Conservation (phyloP, 1,140 invertebrate genomes). For the Metaphire vulgaris region DNA sequence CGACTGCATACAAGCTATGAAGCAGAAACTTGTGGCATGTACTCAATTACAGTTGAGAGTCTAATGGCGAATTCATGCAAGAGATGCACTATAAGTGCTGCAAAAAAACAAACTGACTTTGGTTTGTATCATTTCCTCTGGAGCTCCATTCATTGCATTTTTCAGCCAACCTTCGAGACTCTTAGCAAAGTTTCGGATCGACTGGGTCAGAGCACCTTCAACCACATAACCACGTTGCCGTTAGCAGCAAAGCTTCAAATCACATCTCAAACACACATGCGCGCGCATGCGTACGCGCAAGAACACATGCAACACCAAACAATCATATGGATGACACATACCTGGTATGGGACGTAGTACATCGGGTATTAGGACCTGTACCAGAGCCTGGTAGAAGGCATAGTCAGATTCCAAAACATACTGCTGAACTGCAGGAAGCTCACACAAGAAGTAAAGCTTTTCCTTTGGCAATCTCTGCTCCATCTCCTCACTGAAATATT, state of each 20-base stretch:
- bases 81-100: too few species aligned
- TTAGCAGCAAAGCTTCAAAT: too few species aligned
- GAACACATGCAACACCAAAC: too few species aligned
- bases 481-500: constrained; percentile 36
- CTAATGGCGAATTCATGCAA: too few species aligned
- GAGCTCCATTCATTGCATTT: constrained; percentile 76
- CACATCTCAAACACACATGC: too few species aligned
- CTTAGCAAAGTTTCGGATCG: constrained; percentile 87
- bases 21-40: too few species aligned
- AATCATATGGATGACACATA: too few species aligned
- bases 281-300: too few species aligned
- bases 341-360: constrained; percentile 88
- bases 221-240: background rate
- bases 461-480: constrained; percentile 48
- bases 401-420: constrained; percentile 77
- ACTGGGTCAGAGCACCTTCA: constrained; percentile 77
- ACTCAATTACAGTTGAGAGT: too few species aligned
- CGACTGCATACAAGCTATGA: too few species aligned
- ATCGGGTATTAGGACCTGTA: constrained; percentile 91
- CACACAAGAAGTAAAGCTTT: constrained; percentile 58
- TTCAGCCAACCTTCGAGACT: constrained; percentile 80
- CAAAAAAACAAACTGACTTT: too few species aligned
- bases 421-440: constrained; percentile 58
- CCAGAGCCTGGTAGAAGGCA: constrained; percentile 89
- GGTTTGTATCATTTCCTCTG: constrained; percentile 72